Conservation (phyloP, 1,140 invertebrate species). For the Drosophila kikkawai region DNA sequence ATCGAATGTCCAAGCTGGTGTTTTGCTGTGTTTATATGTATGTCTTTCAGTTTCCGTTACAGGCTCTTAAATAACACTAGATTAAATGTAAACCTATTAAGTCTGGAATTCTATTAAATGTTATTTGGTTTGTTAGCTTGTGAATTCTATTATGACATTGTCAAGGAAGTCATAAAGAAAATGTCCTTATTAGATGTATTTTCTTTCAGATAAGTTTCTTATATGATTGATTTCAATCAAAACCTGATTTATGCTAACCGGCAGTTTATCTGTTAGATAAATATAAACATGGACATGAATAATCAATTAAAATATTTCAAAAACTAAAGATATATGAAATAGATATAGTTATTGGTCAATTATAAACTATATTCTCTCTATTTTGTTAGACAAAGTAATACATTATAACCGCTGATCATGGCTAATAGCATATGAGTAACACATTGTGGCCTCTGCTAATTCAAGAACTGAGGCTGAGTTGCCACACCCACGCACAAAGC, state of each 20-base stretch:
- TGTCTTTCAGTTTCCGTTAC: background rate
- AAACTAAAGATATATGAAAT: too few relatives aligned
- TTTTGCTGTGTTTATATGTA: background rate
- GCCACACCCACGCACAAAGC: slow-evolving; percentile 64
- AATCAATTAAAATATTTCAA: background rate
- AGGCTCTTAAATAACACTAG: background rate
- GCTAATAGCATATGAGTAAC: slow-evolving; percentile 45
- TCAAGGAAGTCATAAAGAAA: background rate
- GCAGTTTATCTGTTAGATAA: background rate
- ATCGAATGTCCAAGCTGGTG: background rate
- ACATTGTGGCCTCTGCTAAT: slow-evolving; percentile 50
- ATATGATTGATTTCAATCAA: background rate
- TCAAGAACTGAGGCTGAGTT: slow-evolving; percentile 54
- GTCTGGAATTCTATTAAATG: background rate
- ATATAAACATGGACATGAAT: background rate
- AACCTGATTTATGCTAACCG: background rate
- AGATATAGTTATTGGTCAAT: background rate
- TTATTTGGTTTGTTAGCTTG: background rate
- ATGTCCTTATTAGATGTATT: background rate
- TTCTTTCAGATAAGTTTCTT: too few relatives aligned
- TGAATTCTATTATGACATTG: background rate
- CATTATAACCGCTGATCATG: slow-evolving; percentile 9
- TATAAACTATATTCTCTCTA: background rate
- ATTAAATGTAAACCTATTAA: background rate
- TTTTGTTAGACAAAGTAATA: background rate